These are phyloP conservation scores for Rhodeus uyekii DNA, from an alignment of 2,797 vertebrate species.

Conservation along the genomic window DNA sequence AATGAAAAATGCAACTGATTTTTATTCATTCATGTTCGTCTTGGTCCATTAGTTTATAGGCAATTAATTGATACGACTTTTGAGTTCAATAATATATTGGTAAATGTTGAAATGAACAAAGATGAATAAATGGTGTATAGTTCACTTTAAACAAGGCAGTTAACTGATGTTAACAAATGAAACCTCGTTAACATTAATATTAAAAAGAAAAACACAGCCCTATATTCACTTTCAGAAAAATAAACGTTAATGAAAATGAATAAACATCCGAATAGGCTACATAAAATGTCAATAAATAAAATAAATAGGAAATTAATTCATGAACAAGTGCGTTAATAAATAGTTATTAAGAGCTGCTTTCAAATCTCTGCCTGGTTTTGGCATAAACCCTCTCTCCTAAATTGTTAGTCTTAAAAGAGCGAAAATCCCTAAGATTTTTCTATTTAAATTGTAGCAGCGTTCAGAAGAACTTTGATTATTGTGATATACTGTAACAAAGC, in stretches of 20 bases:
- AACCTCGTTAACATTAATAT: too few relatives aligned
- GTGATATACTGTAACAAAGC: neutral
- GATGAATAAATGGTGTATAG: neutral
- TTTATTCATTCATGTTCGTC: neutral
- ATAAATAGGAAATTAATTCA: neutral
- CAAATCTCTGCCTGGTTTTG: neutral
- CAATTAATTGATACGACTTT: neutral
- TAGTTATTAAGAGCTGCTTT: neutral
- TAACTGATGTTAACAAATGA: neutral
- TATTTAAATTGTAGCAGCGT: neutral
- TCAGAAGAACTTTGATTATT: neutral
- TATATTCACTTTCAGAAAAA: neutral
- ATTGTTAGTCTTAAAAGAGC: too few relatives aligned
- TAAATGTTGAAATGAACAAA: neutral
- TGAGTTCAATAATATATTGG: neutral
- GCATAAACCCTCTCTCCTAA: neutral
- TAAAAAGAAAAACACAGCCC: neutral
- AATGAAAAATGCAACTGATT: neutral
- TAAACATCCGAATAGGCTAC: neutral
- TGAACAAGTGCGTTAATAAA: neutral
- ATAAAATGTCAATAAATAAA: neutral
- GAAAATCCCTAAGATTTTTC: neutral
- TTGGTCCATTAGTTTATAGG: neutral
- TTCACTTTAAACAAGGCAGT: too few relatives aligned
- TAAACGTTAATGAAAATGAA: neutral